Base-by-base conservation (phyloP, 1,140 invertebrate species). In the Sitophilus oryzae region DNA sequence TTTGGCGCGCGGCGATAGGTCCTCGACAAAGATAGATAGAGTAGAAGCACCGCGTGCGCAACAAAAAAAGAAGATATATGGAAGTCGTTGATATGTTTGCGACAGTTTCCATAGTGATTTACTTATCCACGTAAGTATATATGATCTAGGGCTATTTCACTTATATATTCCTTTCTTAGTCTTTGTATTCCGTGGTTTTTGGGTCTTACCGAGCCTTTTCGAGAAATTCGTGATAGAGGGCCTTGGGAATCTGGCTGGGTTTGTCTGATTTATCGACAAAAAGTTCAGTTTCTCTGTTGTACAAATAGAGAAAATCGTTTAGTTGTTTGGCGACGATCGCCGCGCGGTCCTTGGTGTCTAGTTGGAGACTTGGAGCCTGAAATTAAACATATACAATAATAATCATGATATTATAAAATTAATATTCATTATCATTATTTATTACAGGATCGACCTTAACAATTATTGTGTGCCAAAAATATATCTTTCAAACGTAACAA, bases 301-400 rank as follows among this genome's bases (percentile, higher is more conserved):
- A 95, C 50, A 89, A 76, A 73, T 91, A 88, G 43, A 94, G 78
- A 75, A 94, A 96, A 72, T 95, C 91, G 62, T 88, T 89, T n/a
- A 95, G 76, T 66, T 93, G 86, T 72, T 93, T 93, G 0, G 91
- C 89, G 41, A 93, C 84, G 58, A 94, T 84, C 10, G 91, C 88
- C 44, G 88, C 83, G 21, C 89, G 76, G 70, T 93, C 91, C 71
- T 91, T 91, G 56, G 86, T 82, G 58, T 83, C 81, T 64, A 93
- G 75, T 73, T 86, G 87, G 52, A 80, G 77, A 64, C 84, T 85
- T 21, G 88, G 88, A 56, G 80, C 75, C 84, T 88, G 66, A 35
- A 71, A 64, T 63, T 55, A 21, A 56, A 4, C 11, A 35, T 14
- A 3, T 34, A 10, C 8, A 14, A 18, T 9, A 20, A 41, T n/a